Conservation (phyloP, 2,888 invertebrate species). For the Allolobophora icterica region DNA sequence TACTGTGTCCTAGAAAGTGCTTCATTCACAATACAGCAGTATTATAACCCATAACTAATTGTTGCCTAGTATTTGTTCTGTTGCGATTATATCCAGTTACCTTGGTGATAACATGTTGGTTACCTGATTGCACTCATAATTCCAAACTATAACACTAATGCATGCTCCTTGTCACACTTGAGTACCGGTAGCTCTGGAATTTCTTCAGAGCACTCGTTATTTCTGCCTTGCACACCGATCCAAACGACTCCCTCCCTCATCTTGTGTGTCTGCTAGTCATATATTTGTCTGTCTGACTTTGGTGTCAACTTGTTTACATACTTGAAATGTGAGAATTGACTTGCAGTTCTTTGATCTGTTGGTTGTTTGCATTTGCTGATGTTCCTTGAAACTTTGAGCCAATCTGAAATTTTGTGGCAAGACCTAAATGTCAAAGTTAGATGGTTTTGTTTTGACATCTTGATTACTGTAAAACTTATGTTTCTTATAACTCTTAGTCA, state of each 20-base stretch:
- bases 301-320: not conserved
- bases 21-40: no score
- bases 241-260: not conserved
- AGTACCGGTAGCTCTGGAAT: constrained; percentile 3
- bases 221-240: not conserved
- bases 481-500: not conserved
- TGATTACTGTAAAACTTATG: no score
- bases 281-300: not conserved
- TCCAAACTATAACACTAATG: not conserved
- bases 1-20: no score
- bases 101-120: no score
- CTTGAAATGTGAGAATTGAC: not conserved
- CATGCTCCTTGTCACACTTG: not conserved
- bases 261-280: not conserved
- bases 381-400: not conserved
- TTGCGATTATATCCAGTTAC: no score
- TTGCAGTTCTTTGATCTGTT: not conserved
- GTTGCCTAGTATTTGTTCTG: no score
- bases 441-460: no score
- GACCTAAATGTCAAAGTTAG: not conserved
- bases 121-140: no score
- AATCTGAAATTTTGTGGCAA: not conserved
- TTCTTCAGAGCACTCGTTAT: not conserved
- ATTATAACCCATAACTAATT: no score
- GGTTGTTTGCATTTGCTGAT: not conserved